These are phyloP conservation scores for Aphaenogaster rudis DNA, from an alignment of 1,140 invertebrate genomes.

Conservation along the genomic window DNA sequence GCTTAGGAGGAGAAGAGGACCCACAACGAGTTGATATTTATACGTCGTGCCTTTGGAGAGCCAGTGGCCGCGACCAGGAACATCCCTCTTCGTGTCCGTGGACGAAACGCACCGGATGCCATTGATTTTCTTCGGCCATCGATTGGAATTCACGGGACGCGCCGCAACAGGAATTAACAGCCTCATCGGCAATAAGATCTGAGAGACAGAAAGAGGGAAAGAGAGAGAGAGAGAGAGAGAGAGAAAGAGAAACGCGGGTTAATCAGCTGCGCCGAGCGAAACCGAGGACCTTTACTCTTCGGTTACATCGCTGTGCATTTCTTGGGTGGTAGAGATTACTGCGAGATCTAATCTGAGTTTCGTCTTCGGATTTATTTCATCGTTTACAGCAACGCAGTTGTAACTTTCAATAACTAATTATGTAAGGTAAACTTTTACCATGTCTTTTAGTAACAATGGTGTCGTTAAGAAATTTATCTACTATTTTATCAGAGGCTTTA, in stretches of 20 bases:
- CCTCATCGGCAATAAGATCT: slow-evolving; percentile 46
- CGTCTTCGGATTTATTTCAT: slow-evolving; percentile 13
- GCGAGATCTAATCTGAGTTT: slow-evolving; percentile 40
- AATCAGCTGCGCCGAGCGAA: slow-evolving; percentile 41
- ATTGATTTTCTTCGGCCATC: slow-evolving; percentile 52
- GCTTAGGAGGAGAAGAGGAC: slow-evolving; percentile 49
- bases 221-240: slow-evolving; percentile 17
- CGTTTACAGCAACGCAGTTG: neutral
- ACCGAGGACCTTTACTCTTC: slow-evolving; percentile 47
- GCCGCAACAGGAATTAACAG: slow-evolving; percentile 52
- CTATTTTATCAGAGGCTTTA: neutral
- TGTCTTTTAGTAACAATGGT: neutral
- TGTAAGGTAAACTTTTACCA: neutral
- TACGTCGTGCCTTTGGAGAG: slow-evolving; percentile 72
- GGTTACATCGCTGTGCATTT: slow-evolving; percentile 45
- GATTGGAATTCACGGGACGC: slow-evolving; percentile 39
- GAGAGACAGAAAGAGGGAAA: neutral
- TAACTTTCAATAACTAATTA: slow-evolving; percentile 33
- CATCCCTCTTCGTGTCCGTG: slow-evolving; percentile 62
- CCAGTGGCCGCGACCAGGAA: slow-evolving; percentile 67
- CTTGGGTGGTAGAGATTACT: slow-evolving; percentile 31
- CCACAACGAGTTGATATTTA: slow-evolving; percentile 73
- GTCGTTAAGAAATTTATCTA: neutral
- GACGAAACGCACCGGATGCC: slow-evolving; percentile 47
- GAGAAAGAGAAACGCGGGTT: slow-evolving; percentile 44